These are phyloP conservation scores for Tetraneura akinire DNA, from an alignment of 1,140 invertebrate genomes.

Conservation along the genomic window DNA sequence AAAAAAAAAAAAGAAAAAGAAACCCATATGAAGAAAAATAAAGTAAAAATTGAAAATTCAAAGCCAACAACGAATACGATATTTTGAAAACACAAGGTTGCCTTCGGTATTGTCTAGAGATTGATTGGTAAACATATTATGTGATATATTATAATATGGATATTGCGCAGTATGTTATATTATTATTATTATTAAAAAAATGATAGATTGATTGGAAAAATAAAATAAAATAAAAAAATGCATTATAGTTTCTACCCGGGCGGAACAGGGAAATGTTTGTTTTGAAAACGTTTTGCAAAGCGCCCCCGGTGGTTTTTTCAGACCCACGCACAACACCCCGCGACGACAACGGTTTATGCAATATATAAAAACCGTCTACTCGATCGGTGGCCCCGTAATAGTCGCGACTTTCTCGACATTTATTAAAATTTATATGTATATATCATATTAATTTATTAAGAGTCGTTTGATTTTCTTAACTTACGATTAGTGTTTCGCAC, in stretches of 20 bases:
- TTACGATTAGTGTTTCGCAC: too few relatives aligned
- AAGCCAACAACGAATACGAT: not conserved
- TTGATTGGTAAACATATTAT: not conserved
- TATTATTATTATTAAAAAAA: not conserved
- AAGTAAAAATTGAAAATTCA: not conserved
- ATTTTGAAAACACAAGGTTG: not conserved
- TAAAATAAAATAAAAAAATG: too few relatives aligned
- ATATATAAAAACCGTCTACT: conserved; percentile 28
- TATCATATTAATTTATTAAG: too few relatives aligned
- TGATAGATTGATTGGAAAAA: conserved; percentile 26
- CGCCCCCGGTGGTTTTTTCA: conserved; percentile 22
- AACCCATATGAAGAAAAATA: not conserved
- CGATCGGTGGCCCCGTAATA: not conserved
- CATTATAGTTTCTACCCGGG: conserved; percentile 3
- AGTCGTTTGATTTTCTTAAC: too few relatives aligned
- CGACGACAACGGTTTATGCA: not conserved
- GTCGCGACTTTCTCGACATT: conserved; percentile 14
- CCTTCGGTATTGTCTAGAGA: too few relatives aligned
- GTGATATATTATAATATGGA: not conserved
- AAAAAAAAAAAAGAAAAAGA: not conserved
- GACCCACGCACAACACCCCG: too few relatives aligned
- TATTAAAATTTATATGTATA: too few relatives aligned
- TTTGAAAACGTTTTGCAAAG: conserved; percentile 24
- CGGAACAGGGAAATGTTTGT: conserved; percentile 19
- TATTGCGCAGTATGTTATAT: not conserved